Base-by-base conservation (phyloP, 1,140 invertebrate genomes). In the Formica exsecta region DNA sequence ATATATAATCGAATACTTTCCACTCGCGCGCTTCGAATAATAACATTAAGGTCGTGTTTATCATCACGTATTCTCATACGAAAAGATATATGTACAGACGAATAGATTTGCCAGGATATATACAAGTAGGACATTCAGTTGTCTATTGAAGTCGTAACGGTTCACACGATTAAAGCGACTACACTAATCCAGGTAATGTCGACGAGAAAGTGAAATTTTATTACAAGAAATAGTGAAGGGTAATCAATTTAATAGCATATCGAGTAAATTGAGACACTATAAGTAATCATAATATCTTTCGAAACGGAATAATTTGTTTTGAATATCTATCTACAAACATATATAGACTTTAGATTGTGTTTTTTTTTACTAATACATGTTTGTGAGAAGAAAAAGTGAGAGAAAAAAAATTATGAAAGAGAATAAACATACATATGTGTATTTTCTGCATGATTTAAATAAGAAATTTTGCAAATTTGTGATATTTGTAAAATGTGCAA, bases 31-130 rank as follows among this genome's bases (percentile, higher is more conserved):
- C 22, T 54, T 54, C 36, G 2, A 83, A 51, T 51, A 51, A 51
- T 51, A 89, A 75, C 51, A 51, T 44, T 13, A 6, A 86, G 88
- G 87, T 89, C 84, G 8, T 89, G 87, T 89, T 89, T 89, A 76
- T 61, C n/a, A 80, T 81, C 74, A 25, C 38, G 41, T 13, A 38
- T 65, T 11, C 16, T 59, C 25, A 22, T n/a, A 38, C 19, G 44
- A 11, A 61, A 51, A 36, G 32, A 41, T 64, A 73, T 16, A 38
- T 36, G 19, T 68, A 66, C 22, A 22, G n/a, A 25, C 44, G 19
- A 19, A 11, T 41, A 44, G 11, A 64, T 64, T 11, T 8, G 38
- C 22, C 11, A 62, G n/a, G 29, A 61, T 54, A 65, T 51, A 51
- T 48, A 51, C 48, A 65, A 83, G 76, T 8, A 86, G 48, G 44